A percentile compares a stretch with the other conserved stretches of the same genome.
phyloP scores from a whole-genome alignment of 2,888 invertebrate species.

The Andrena hattorfiana region DNA sequence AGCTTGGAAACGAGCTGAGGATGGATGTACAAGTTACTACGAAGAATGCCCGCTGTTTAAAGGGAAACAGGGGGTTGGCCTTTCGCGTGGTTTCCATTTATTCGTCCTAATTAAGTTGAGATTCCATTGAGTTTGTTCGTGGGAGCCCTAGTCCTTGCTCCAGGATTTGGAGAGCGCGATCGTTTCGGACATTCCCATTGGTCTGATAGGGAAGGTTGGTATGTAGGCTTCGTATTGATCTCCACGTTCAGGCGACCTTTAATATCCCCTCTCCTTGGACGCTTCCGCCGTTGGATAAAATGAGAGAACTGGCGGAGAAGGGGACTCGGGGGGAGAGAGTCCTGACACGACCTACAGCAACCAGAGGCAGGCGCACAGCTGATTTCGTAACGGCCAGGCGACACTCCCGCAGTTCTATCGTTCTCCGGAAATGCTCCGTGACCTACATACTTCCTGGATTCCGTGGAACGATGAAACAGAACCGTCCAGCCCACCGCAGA shows the following conservation, averaged over 20 bases:
- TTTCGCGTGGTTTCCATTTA: neutral
- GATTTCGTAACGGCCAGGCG: constrained; percentile 74
- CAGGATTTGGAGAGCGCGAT: constrained; percentile 24
- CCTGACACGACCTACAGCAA: constrained; percentile 80
- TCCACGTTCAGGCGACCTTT: constrained; percentile 77
- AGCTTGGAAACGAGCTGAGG: too few relatives aligned
- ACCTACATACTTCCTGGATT: constrained; percentile 59
- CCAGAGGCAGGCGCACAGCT: constrained; percentile 78
- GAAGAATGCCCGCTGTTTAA: neutral
- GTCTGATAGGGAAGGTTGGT: constrained; percentile 71
- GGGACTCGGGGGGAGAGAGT: constrained; percentile 40
- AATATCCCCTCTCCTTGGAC: constrained; percentile 65
- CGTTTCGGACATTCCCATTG: constrained; percentile 69
- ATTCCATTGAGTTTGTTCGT: neutral
- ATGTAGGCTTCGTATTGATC: constrained; percentile 80
- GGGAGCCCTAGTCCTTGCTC: neutral
- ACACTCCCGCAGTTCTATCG: constrained; percentile 66
- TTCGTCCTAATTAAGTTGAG: neutral
- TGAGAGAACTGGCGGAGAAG: constrained; percentile 43
- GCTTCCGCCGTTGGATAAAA: constrained; percentile 28
- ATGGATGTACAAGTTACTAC: neutral
- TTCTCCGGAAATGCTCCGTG: constrained; percentile 70
- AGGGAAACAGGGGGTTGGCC: neutral
- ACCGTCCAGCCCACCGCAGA: neutral
- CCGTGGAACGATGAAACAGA: constrained; percentile 52